Evolutionary conservation across 2,113 vertebrate genomes (phyloP).

Genomic region (Passer montanus): DNA sequence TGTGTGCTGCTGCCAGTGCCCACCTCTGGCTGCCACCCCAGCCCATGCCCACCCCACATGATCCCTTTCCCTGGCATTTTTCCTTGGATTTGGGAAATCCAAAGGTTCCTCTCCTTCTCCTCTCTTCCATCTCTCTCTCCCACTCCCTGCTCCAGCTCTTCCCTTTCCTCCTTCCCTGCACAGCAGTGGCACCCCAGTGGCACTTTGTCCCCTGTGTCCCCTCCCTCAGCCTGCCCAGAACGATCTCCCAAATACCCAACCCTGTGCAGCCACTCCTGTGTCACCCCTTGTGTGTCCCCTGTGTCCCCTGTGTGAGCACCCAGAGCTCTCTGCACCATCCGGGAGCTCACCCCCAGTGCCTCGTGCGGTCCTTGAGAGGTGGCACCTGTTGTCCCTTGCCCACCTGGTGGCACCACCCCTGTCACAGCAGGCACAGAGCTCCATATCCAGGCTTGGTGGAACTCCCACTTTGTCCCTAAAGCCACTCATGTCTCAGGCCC

Average conservation of each 20-base stretch:
- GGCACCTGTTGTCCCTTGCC: not conserved
- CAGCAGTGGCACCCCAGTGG: accelerated
- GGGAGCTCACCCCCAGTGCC: not conserved
- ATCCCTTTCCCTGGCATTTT: not conserved
- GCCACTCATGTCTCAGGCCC: accelerated
- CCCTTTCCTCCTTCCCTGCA: not conserved
- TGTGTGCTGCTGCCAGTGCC: not conserved
- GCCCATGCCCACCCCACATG: too few species aligned
- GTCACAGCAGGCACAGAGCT: not conserved
- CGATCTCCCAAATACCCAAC: not conserved
- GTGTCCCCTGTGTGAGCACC: not conserved
- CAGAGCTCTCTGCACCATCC: not conserved
- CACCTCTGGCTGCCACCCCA: not conserved
- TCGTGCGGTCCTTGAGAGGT: not conserved
- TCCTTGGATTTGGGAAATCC: not conserved
- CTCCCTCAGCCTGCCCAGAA: not conserved
- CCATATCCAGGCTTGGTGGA: accelerated
- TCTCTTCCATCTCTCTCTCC: not conserved
- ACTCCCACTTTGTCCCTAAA: not conserved
- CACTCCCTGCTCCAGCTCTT: not conserved
- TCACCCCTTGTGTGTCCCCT: not conserved
- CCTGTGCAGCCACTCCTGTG: accelerated
- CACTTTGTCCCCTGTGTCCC: not conserved
- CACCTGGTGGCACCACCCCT: accelerated
- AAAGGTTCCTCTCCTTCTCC: not conserved